Conservation (phyloP, 2,113 vertebrate species). For the Trochalopteron elliotii region DNA sequence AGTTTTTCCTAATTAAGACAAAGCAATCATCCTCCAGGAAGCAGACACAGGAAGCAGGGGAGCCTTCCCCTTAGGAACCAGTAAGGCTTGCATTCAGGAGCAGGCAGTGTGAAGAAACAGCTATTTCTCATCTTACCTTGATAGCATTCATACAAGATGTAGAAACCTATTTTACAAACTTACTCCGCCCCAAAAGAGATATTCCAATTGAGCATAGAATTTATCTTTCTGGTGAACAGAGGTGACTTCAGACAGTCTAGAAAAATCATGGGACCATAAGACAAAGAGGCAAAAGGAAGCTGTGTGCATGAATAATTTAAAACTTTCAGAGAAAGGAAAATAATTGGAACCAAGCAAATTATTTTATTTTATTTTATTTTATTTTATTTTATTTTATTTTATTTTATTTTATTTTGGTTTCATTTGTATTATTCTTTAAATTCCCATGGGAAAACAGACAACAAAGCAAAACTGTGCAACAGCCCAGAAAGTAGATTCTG, state of each 20-base stretch:
- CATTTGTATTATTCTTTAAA: not conserved
- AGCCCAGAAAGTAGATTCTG: not conserved
- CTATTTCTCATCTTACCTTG: not conserved
- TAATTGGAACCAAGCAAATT: not conserved
- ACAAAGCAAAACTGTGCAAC: not conserved
- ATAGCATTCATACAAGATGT: not conserved
- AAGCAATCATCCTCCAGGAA: not conserved
- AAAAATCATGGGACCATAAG: not conserved
- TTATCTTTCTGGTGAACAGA: not conserved
- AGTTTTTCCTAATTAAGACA: not conserved
- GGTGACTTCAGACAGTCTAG: not conserved
- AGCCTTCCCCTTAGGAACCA: not conserved
- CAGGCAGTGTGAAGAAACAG: not conserved
- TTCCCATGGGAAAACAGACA: not conserved
- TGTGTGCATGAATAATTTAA: not conserved
- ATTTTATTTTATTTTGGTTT: not conserved
- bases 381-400: not conserved
- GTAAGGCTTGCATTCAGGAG: not conserved
- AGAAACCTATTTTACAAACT: not conserved
- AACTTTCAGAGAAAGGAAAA: not conserved
- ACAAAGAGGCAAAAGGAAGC: not conserved
- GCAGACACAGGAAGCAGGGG: not conserved
- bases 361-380: not conserved
- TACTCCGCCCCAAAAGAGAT: not conserved
- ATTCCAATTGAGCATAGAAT: not conserved